These are phyloP conservation scores for Penelope pileata DNA, from an alignment of 2,113 vertebrate genomes.

Conservation along the genomic window DNA sequence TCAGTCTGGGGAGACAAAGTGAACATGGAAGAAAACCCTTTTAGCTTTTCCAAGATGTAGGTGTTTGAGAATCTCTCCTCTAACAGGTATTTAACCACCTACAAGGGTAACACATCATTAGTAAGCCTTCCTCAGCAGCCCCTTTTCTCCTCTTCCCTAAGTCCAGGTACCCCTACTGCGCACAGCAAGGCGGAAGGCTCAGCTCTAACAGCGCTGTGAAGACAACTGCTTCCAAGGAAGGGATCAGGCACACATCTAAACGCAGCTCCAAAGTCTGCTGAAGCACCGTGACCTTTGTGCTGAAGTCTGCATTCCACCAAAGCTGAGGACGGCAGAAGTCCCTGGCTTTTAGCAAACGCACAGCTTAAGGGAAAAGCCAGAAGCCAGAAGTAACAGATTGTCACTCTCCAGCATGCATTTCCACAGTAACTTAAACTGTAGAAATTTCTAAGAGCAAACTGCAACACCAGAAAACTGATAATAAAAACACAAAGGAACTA, in stretches of 20 bases:
- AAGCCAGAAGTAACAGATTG: not conserved
- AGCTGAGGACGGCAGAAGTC: not conserved
- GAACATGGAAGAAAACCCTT: not conserved
- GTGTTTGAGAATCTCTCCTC: not conserved
- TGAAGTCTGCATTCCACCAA: not conserved
- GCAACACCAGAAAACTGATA: not conserved
- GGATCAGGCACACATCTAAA: not conserved
- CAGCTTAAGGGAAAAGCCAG: not conserved
- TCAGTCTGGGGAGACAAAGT: not conserved
- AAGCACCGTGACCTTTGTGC: not conserved
- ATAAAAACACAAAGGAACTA: not conserved
- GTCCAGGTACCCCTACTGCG: not conserved
- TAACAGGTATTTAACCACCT: not conserved
- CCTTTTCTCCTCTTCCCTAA: not conserved
- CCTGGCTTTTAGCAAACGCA: not conserved
- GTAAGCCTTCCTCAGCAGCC: not conserved
- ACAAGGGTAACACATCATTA: too few species aligned
- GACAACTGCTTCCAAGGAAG: not conserved
- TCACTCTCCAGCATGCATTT: not conserved
- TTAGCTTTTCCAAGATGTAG: not conserved
- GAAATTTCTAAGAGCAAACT: not conserved
- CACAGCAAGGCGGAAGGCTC: not conserved
- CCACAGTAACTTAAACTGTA: not conserved
- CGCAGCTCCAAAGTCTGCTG: not conserved
- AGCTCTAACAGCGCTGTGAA: accelerated